These are phyloP conservation scores for Monodelphis domestica DNA, from an alignment of 2,797 vertebrate genomes.

Conservation along the genomic window DNA sequence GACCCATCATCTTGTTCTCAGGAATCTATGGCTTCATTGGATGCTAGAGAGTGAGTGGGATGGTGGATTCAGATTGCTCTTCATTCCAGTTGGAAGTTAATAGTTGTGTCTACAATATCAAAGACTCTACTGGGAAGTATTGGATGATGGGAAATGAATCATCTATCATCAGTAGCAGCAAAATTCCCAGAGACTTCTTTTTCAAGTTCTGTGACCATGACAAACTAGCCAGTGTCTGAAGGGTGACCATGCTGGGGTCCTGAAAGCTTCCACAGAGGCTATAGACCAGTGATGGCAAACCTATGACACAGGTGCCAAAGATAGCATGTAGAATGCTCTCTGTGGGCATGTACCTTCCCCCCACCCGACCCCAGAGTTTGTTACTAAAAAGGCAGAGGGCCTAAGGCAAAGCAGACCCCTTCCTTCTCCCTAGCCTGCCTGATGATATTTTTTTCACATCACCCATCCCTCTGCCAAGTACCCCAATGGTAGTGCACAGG, in stretches of 20 bases:
- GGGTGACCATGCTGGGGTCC: slow-evolving; percentile 97
- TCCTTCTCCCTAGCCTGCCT: too few relatives aligned
- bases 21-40: slow-evolving; percentile 98
- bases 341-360: too few relatives aligned
- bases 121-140: slow-evolving; percentile 98
- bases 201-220: slow-evolving; percentile 99
- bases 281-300: too few relatives aligned
- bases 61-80: slow-evolving; percentile 96
- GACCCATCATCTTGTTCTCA: slow-evolving; percentile 96
- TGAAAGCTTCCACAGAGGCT: slow-evolving; percentile 94
- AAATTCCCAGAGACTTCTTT: slow-evolving; percentile 94
- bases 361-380: too few relatives aligned
- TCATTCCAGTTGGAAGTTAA: slow-evolving; percentile 95
- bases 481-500: too few relatives aligned
- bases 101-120: slow-evolving; percentile 95
- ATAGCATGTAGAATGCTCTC: too few relatives aligned
- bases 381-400: too few relatives aligned
- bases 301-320: too few relatives aligned
- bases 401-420: too few relatives aligned
- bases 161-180: slow-evolving; percentile 95
- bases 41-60: slow-evolving; percentile 96
- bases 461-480: too few relatives aligned
- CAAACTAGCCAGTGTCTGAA: slow-evolving; percentile 98
- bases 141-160: slow-evolving; percentile 96
- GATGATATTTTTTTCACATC: too few relatives aligned